phyloP scores from a whole-genome alignment of 2,888 invertebrate genomes.

The Polymixis flavicincta region DNA sequence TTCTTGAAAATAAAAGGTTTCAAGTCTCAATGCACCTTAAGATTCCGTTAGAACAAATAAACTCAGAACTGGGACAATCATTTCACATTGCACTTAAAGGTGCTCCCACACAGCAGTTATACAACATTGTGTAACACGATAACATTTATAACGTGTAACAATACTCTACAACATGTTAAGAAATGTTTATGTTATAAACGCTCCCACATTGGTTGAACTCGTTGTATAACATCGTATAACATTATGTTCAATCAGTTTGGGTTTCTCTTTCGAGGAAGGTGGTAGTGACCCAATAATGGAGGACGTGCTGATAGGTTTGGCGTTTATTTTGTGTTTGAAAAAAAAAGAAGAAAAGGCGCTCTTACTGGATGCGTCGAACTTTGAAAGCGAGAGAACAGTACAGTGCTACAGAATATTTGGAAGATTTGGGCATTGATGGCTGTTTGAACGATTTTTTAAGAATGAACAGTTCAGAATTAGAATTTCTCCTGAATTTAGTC shows the following conservation, averaged over 20 bases:
- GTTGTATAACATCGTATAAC: not conserved
- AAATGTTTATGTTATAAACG: not conserved
- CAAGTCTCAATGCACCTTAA: no score
- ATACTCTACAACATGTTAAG: not conserved
- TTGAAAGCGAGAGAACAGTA: conserved; percentile 21
- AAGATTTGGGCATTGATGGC: conserved; percentile 2
- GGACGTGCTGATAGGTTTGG: conserved; percentile 4
- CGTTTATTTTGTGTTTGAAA: conserved; percentile 24
- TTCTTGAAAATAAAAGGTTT: no score
- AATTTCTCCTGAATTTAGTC: not conserved
- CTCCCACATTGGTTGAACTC: not conserved
- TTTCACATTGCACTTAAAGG: no score
- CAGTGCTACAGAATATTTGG: conserved; percentile 16
- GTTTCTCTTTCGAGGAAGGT: not conserved
- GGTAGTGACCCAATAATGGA: conserved; percentile 3
- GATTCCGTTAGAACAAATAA: no score
- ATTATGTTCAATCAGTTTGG: conserved; percentile 1
- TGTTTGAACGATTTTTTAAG: no score
- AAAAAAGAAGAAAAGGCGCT: conserved; percentile 26
- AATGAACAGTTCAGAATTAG: not conserved
- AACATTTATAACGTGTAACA: not conserved
- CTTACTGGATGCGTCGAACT: conserved; percentile 21
- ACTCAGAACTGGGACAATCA: no score
- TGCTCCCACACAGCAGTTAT: conserved; percentile 2
- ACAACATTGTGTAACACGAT: not conserved